These are phyloP conservation scores for Congeria kusceri DNA, from an alignment of 2,888 invertebrate genomes.

Conservation along the genomic window DNA sequence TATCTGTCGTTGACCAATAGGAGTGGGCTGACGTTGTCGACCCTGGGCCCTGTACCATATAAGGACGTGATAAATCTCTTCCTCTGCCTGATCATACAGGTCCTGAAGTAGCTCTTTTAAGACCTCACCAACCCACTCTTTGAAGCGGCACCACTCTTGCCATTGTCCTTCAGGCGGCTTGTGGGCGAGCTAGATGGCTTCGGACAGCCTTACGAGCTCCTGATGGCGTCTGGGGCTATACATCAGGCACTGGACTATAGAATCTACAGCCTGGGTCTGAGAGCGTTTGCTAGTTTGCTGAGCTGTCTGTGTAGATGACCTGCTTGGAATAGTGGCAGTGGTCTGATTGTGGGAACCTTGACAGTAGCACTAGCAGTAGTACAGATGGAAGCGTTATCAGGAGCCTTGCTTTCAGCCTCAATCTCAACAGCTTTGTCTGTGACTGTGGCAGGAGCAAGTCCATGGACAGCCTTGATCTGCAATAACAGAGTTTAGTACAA, in stretches of 20 bases:
- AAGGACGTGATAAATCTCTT: slow-evolving; percentile 3
- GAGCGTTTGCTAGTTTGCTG: slow-evolving; percentile 1
- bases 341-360: no score
- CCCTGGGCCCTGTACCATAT: slow-evolving; percentile 1
- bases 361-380: no score
- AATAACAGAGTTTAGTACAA: no score
- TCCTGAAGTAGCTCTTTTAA: slow-evolving; percentile 11
- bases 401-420: no score
- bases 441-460: no score
- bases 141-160: slow-evolving; percentile 2
- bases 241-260: slow-evolving; percentile 10
- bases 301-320: no score
- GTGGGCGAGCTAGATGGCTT: not conserved
- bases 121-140: slow-evolving; percentile 7
- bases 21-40: no score
- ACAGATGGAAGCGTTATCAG: no score
- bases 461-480: no score
- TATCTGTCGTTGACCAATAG: no score
- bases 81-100: slow-evolving; percentile 5
- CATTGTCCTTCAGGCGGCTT: slow-evolving; percentile 3
- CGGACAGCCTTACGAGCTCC: slow-evolving; percentile 12
- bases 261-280: slow-evolving; percentile 5
- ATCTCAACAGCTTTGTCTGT: no score
- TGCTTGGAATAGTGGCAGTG: no score
- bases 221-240: slow-evolving; percentile 1